These are phyloP conservation scores for Botia kubotai DNA, from an alignment of 2,797 vertebrate genomes.

Conservation along the genomic window DNA sequence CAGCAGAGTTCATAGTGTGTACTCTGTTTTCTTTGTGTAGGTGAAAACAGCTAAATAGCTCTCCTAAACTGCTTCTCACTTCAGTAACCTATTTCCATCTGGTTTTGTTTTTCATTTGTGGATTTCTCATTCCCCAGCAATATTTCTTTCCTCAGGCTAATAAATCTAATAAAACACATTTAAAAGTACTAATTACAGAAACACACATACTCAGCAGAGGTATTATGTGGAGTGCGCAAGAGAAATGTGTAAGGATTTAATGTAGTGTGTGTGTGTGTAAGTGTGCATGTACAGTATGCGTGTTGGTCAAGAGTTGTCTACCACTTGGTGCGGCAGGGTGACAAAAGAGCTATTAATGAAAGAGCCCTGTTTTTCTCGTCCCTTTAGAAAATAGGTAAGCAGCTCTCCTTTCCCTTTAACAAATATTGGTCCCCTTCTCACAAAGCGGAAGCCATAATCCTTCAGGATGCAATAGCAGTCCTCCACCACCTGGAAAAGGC, in stretches of 20 bases:
- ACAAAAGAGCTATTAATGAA: constrained; percentile 88
- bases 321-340: constrained; percentile 94
- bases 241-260: constrained; percentile 6
- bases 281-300: not conserved
- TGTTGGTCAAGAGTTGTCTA: constrained; percentile 85
- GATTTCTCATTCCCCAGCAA: constrained; percentile 13
- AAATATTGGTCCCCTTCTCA: constrained; percentile 90
- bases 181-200: constrained; percentile 42
- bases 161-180: constrained; percentile 37
- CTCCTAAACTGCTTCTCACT: constrained; percentile 22
- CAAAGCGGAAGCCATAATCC: constrained; percentile 93
- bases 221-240: constrained; percentile 42
- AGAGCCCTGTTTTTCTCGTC: constrained; percentile 89
- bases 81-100: constrained; percentile 27
- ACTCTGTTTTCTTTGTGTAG: constrained; percentile 12
- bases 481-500: constrained; percentile 87
- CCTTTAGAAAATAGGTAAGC: constrained; percentile 94
- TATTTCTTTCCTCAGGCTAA: constrained; percentile 10
- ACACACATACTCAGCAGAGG: constrained; percentile 35
- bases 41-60: constrained; percentile 14
- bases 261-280: constrained; percentile 27
- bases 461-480: constrained; percentile 93
- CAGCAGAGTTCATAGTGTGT: constrained; percentile 39
- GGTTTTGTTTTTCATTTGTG: constrained; percentile 9
- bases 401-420: constrained; percentile 97